These are phyloP conservation scores for Gambusia affinis DNA, from an alignment of 2,113 vertebrate genomes.

Conservation along the genomic window DNA sequence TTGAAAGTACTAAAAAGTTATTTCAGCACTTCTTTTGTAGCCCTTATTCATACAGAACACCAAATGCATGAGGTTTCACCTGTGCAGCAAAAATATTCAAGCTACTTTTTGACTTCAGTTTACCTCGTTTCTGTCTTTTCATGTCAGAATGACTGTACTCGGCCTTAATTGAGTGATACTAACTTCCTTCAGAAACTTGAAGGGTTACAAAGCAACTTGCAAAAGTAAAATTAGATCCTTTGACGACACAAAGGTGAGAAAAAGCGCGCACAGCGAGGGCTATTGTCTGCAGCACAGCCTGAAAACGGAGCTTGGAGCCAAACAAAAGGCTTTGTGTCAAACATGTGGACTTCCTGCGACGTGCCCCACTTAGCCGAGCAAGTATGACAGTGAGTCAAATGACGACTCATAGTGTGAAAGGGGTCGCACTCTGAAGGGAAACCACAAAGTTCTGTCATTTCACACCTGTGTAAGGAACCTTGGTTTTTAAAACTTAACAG, in stretches of 20 bases:
- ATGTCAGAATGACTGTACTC: no score
- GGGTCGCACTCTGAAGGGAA: background rate
- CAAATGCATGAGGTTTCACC: no score
- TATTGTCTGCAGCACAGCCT: background rate
- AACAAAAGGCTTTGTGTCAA: background rate
- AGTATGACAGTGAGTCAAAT: constrained; percentile 8
- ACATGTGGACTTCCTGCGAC: constrained; percentile 1
- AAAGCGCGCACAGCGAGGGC: background rate
- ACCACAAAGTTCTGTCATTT: constrained; percentile 15
- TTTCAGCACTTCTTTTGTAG: no score
- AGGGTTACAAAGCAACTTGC: background rate
- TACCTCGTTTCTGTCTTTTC: no score
- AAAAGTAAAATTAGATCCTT: background rate
- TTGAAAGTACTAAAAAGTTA: no score
- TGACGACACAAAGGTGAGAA: background rate
- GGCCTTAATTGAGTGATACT: no score
- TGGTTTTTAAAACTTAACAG: no score
- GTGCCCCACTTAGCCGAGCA: background rate
- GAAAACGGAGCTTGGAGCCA: background rate
- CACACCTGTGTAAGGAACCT: constrained; percentile 3
- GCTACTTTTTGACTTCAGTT: no score
- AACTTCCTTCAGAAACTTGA: background rate
- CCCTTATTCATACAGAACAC: no score
- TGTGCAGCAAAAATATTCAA: no score
- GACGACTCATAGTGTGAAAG: background rate